Evolutionary conservation across 2,888 invertebrate genomes (phyloP).

Genomic region (Xestia c-nigrum): DNA sequence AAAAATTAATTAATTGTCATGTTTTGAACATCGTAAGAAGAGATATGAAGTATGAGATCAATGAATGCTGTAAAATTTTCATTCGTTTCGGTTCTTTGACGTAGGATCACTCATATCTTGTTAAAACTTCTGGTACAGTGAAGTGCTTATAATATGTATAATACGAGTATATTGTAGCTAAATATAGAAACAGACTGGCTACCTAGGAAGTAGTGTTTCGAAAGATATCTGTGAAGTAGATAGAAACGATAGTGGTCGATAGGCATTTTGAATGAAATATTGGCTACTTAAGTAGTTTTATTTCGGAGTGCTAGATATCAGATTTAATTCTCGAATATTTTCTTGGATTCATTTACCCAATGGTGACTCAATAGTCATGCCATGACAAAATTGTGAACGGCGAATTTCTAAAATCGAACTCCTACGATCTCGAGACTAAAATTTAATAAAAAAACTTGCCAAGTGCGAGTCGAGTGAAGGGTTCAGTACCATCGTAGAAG

Average conservation of each 20-base stretch:
- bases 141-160: neutral
- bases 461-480: too few species aligned
- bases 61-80: slow-evolving; percentile 61
- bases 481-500: too few species aligned
- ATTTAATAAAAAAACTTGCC: too few species aligned
- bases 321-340: neutral
- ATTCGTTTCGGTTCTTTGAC: slow-evolving; percentile 55
- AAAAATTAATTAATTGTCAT: slow-evolving; percentile 61
- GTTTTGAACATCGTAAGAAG: slow-evolving; percentile 41
- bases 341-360: neutral
- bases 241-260: neutral
- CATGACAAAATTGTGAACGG: neutral
- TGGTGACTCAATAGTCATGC: neutral
- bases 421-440: too few species aligned
- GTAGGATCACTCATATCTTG: slow-evolving; percentile 12
- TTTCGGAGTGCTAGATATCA: neutral
- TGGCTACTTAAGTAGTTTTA: neutral
- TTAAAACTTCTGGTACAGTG: slow-evolving; percentile 15
- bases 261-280: neutral
- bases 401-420: neutral
- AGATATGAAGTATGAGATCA: slow-evolving; percentile 42
- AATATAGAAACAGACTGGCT: neutral
- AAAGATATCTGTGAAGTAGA: slow-evolving; percentile 14
- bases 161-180: neutral
- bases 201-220: slow-evolving; percentile 11